These are phyloP conservation scores for Platycercus adscitus DNA, from an alignment of 2,113 vertebrate species.

Conservation along the genomic window DNA sequence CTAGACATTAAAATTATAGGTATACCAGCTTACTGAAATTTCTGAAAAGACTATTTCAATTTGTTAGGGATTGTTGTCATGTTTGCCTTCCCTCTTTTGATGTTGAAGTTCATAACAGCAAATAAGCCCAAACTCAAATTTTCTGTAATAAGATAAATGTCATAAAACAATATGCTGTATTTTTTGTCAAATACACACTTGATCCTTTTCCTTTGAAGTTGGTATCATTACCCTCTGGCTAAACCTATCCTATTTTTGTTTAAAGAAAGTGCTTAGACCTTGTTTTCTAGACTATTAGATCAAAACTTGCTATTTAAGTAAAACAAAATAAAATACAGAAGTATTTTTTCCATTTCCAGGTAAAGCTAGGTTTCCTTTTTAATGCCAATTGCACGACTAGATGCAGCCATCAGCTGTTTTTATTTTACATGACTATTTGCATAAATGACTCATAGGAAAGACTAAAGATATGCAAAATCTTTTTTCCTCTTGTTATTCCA, in stretches of 20 bases:
- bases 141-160: neutral
- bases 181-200: neutral
- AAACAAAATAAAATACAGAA: neutral
- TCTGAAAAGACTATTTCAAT: neutral
- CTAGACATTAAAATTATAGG: neutral
- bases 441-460: neutral
- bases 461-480: neutral
- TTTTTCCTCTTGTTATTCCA: neutral
- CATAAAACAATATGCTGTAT: neutral
- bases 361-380: neutral
- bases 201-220: neutral
- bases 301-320: neutral
- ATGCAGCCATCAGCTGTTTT: neutral
- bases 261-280: neutral
- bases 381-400: neutral
- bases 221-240: neutral
- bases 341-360: neutral
- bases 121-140: neutral
- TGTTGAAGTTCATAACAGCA: neutral
- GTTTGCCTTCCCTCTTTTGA: neutral
- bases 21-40: neutral
- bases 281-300: neutral
- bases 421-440: neutral
- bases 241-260: neutral
- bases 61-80: neutral